Evolutionary conservation across 2,797 vertebrate genomes (phyloP).

Genomic region (Sarcophilus harrisii): DNA sequence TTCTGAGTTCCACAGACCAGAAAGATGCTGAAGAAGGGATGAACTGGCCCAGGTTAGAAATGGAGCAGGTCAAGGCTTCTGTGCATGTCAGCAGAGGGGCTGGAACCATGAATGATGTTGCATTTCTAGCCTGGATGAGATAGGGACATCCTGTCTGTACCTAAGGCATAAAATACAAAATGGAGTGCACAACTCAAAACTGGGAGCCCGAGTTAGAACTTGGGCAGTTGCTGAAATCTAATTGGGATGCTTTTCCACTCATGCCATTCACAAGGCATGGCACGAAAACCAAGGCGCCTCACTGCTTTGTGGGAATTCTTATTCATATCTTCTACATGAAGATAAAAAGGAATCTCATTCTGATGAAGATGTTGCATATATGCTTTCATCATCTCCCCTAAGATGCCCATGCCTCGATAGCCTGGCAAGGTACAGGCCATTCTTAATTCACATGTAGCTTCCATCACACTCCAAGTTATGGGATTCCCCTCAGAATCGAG

Average conservation of each 20-base stretch:
- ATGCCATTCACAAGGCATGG: neutral
- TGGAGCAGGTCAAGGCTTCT: neutral
- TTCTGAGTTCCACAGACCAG: neutral
- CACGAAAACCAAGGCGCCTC: neutral
- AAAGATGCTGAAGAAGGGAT: neutral
- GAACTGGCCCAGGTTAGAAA: neutral
- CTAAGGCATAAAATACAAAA: neutral
- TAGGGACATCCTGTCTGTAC: neutral
- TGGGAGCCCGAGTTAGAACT: neutral
- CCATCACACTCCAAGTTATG: conserved; percentile 64
- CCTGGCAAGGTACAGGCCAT: conserved; percentile 60
- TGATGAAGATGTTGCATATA: neutral
- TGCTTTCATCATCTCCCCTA: neutral
- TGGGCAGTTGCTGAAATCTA: neutral
- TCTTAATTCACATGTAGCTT: conserved; percentile 62
- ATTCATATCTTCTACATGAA: neutral
- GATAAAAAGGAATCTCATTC: neutral
- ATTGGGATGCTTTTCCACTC: neutral
- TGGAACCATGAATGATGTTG: neutral
- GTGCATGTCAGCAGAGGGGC: neutral
- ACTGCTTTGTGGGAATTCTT: neutral
- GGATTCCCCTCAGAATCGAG: conserved; percentile 49
- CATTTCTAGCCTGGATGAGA: neutral
- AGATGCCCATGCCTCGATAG: conserved; percentile 22
- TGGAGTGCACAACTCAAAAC: neutral